Evolutionary conservation across 1,140 invertebrate genomes (phyloP).

Genomic region (Hormaphis cornu): DNA sequence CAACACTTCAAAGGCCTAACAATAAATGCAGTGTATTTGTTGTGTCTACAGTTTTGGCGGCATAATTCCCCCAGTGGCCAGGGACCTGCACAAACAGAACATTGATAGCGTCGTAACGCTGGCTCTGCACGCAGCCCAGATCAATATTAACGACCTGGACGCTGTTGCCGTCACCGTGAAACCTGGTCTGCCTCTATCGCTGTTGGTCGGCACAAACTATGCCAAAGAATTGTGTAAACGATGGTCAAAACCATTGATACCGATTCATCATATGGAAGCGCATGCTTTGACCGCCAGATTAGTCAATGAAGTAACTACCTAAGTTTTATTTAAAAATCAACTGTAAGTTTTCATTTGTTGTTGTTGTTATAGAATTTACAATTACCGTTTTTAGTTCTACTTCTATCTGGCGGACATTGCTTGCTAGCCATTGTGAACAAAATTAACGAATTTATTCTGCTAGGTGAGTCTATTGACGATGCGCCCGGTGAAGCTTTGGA

Average conservation of each 20-base stretch:
- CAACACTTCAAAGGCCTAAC: no score
- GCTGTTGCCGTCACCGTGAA: constrained; percentile 85
- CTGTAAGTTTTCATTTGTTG: constrained; percentile 18
- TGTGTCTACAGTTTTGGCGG: constrained; percentile 66
- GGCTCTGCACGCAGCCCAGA: constrained; percentile 53
- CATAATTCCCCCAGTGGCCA: constrained; percentile 77
- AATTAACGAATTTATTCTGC: constrained; percentile 64
- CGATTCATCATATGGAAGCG: constrained; percentile 97
- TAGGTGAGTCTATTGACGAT: constrained; percentile 72
- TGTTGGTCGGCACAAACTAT: constrained; percentile 73
- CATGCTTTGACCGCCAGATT: constrained; percentile 86
- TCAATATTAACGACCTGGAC: constrained; percentile 59
- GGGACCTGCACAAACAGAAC: constrained; percentile 66
- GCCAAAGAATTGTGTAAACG: constrained; percentile 64
- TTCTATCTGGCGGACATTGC: constrained; percentile 89
- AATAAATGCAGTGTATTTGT: constrained; percentile 8
- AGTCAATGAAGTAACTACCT: constrained; percentile 46
- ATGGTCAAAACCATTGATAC: constrained; percentile 76
- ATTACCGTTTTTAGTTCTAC: constrained; percentile 81
- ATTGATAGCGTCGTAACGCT: constrained; percentile 65
- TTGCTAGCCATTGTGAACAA: constrained; percentile 66
- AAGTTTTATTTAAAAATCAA: background rate
- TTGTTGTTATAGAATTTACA: constrained; percentile 56
- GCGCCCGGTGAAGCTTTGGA: constrained; percentile 59
- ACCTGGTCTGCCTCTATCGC: constrained; percentile 71